These are phyloP conservation scores for Phyllostomus discolor DNA, from an alignment of 2,113 vertebrate species.

Conservation along the genomic window DNA sequence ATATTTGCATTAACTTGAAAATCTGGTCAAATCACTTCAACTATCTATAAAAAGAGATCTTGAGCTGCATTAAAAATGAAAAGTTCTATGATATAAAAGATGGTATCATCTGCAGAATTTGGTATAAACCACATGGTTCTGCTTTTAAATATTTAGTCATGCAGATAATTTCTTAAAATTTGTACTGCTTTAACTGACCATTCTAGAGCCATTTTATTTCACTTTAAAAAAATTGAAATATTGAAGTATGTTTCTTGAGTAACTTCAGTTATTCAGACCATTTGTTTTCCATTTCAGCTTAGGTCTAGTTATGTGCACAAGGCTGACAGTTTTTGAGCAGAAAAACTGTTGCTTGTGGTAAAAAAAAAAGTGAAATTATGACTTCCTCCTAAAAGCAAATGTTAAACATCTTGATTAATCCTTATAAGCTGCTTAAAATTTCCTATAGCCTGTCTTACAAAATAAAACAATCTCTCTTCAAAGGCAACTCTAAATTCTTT, in stretches of 20 bases:
- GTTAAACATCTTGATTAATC: background rate
- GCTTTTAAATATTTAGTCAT: background rate
- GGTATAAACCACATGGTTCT: constrained; percentile 28
- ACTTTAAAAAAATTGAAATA: constrained; percentile 1
- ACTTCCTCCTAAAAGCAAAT: constrained; percentile 4
- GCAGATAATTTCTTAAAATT: background rate
- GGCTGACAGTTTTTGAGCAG: background rate
- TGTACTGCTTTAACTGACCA: background rate
- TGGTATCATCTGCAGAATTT: constrained; percentile 25
- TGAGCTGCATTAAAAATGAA: constrained; percentile 14
- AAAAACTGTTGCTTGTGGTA: background rate
- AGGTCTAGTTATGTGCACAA: background rate
- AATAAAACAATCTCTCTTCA: background rate
- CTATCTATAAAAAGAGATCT: constrained; percentile 13
- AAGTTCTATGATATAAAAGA: background rate
- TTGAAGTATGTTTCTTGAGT: background rate
- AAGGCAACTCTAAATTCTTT: background rate
- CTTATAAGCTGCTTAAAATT: background rate
- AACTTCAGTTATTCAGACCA: background rate
- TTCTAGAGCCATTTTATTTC: constrained; percentile 5
- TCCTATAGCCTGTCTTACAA: background rate
- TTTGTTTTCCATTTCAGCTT: background rate
- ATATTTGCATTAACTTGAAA: background rate
- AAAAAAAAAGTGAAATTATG: background rate
- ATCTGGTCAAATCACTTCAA: background rate